Evolutionary conservation across 2,113 vertebrate genomes (phyloP), one percentile per base, ranked within the genome.

Genomic region (Oryzias celebensis): DNA sequence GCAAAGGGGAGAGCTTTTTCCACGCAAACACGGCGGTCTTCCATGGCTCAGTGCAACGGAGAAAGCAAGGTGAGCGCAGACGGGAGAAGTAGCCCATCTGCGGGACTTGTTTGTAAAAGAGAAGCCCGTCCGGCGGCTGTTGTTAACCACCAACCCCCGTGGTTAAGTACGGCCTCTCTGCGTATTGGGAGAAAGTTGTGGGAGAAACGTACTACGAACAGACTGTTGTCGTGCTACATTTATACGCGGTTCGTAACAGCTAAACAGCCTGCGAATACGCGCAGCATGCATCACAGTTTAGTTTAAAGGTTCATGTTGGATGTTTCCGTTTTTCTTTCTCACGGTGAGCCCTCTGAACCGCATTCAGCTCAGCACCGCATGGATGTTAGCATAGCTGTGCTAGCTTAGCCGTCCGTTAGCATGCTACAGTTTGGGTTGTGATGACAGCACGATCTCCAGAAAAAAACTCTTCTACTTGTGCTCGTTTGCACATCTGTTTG

Each of bases 21-120:
- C 78, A 82, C 82, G 16, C 4, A 73, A 12, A 84, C 87, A 81
- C 84, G 67, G 81, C 80, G 62, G 87, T 85, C 85, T 85, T 90
- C 80, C 88, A 97, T 98, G 96, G 96, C 95, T 85, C 91, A 95
- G 83, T 95, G 95, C 89, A 98, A 98, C 93, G 96, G 96, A 91
- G 95, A 98, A 76, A 91, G 93, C 94, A 98, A 98, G 96, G 96
- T 98, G 91, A 95, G 96, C 94, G 80, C 13, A 51, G 10, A 23
- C 16, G 16, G 8, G 2, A 22, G 7, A 28, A 41, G 26, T 41
- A 41, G 51, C 64, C 67, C 58, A 45, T 52, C 28, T 47, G 18
- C 60, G 5, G 20, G 22, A 36, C 8, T 12, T 36, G 36, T 13
- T 36, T 12, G 10, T 10, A 12, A 36, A 36, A 36, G 36, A 36